phyloP scores from a whole-genome alignment of 2,797 vertebrate species.

The Amazona finschi region DNA sequence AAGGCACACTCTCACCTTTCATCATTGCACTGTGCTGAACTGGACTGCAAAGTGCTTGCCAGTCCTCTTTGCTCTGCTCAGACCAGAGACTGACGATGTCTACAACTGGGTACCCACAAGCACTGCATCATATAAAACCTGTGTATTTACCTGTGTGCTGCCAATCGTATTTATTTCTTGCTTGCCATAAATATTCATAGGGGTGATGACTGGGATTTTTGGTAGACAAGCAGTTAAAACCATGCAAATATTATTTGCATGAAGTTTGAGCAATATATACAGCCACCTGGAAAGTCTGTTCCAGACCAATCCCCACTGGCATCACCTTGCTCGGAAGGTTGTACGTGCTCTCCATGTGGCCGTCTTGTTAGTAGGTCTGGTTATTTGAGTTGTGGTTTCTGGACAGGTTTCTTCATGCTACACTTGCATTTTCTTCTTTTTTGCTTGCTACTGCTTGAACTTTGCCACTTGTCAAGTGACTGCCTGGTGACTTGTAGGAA shows the following conservation, averaged over 20 bases:
- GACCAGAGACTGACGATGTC: not conserved
- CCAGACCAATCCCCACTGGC: conserved; percentile 21
- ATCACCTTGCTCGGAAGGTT: conserved; percentile 49
- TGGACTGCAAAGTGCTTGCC: not conserved
- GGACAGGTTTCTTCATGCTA: not conserved
- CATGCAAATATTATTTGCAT: not conserved
- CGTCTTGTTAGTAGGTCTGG: conserved; percentile 4
- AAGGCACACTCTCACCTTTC: not conserved
- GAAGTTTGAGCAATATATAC: conserved; percentile 26
- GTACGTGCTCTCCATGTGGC: conserved; percentile 1
- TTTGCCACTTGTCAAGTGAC: conserved; percentile 17
- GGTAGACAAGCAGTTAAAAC: conserved; percentile 21
- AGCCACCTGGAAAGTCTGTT: conserved; percentile 42
- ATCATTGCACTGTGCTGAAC: not conserved
- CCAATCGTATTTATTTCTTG: not conserved
- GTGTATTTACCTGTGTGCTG: not conserved
- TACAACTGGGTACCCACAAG: not conserved
- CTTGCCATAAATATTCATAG: not conserved
- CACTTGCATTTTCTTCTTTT: not conserved
- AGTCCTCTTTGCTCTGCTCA: not conserved
- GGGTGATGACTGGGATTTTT: not conserved
- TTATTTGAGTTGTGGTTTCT: conserved; percentile 38
- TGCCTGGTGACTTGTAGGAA: not conserved
- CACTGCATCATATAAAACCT: not conserved
- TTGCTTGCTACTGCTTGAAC: not conserved